A percentile compares a stretch with the other conserved stretches of the same genome.
These are phyloP conservation scores for Sisyra nigra DNA, from an alignment of 2,888 invertebrate genomes.

Conservation along the genomic window DNA sequence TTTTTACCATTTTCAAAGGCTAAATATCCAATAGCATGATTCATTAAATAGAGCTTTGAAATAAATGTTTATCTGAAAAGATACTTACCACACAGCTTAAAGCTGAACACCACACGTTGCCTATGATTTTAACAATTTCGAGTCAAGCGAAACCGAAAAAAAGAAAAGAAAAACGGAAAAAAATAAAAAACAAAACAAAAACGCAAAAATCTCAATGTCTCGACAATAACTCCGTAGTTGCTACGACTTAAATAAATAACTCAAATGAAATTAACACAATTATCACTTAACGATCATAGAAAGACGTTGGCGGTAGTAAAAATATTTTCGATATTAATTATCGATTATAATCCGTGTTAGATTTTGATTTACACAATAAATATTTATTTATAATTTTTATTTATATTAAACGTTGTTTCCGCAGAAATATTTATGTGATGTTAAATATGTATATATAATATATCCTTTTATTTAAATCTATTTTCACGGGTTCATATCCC, in stretches of 20 bases:
- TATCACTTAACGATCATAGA: too few relatives aligned
- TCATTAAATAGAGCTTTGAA: too few relatives aligned
- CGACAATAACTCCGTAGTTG: too few relatives aligned
- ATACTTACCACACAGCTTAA: conserved; percentile 8
- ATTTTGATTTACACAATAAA: too few relatives aligned
- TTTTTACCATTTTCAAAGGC: too few relatives aligned
- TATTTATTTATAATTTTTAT: background rate
- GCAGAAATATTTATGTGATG: background rate
- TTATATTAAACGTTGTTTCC: background rate
- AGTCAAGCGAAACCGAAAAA: background rate
- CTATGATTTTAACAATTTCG: conserved; percentile 9
- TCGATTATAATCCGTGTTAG: too few relatives aligned
- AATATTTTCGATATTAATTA: too few relatives aligned
- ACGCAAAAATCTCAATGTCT: background rate
- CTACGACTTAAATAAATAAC: too few relatives aligned
- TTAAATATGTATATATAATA: too few relatives aligned
- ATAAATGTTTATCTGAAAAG: background rate
- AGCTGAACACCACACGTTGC: conserved; percentile 8
- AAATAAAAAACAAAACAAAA: conserved; percentile 1
- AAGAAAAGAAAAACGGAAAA: conserved; percentile 3
- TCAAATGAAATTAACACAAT: too few relatives aligned
- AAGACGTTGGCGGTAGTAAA: too few relatives aligned
- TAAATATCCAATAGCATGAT: too few relatives aligned
- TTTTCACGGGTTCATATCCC: conserved; percentile 48
- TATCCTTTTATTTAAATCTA: conserved; percentile 5